Percentiles rank a stretch among this genome's conserved stretches.
These are phyloP conservation scores for Dendroctonus ponderosae DNA, from an alignment of 1,140 invertebrate genomes.

Conservation along the genomic window DNA sequence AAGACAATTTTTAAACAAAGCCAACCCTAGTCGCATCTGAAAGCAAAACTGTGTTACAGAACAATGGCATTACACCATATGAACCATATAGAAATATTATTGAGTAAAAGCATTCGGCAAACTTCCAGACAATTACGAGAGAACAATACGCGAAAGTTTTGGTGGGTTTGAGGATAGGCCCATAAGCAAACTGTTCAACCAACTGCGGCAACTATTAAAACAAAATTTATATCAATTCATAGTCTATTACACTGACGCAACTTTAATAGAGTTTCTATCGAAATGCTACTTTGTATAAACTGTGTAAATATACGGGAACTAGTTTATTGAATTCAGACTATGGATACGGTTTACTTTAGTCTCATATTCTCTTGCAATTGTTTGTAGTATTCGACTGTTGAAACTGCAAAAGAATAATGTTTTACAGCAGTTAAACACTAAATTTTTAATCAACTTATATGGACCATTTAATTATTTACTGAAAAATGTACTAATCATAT, in stretches of 20 bases:
- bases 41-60: too few species aligned
- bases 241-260: conserved; percentile 21
- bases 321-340: conserved; percentile 10
- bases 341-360: not conserved
- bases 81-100: conserved; percentile 1
- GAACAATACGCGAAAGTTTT: conserved; percentile 2
- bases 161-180: conserved; percentile 2
- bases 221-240: conserved; percentile 25
- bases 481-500: too few species aligned
- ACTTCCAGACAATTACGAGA: conserved; percentile 1
- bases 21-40: too few species aligned
- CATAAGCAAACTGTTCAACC: conserved; percentile 22
- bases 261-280: conserved; percentile 27
- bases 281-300: conserved; percentile 16
- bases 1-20: too few species aligned
- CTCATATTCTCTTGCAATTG: not conserved
- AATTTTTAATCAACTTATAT: too few species aligned
- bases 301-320: conserved; percentile 16
- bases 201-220: conserved; percentile 21
- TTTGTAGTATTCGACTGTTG: not conserved
- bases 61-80: too few species aligned
- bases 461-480: too few species aligned
- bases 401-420: too few species aligned
- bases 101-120: conserved; percentile 12
- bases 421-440: too few species aligned